Percentiles rank a stretch among this genome's conserved stretches.
Evolutionary conservation across 2,888 invertebrate species (phyloP).

Genomic region (Spisula solida): DNA sequence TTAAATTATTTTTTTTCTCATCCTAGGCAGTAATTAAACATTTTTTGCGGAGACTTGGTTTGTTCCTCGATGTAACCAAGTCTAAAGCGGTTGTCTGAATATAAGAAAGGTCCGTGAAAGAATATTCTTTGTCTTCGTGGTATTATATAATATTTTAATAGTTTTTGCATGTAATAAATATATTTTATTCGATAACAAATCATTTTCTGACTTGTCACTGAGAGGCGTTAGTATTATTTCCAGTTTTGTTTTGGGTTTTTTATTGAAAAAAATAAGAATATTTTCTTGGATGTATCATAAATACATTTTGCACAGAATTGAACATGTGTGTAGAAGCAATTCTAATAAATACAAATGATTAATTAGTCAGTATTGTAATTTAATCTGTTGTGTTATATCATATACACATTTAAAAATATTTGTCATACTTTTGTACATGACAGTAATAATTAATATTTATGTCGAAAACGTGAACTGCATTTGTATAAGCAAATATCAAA

Average conservation of each 20-base stretch:
- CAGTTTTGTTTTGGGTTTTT: no score
- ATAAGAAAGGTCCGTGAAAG: no score
- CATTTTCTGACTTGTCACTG: no score
- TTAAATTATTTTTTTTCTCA: constrained; percentile 45
- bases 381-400: background rate
- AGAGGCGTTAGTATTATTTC: no score
- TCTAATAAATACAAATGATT: background rate
- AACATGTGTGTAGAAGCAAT: no score
- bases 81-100: background rate
- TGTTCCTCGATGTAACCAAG: background rate
- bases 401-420: background rate
- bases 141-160: background rate
- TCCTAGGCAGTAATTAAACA: constrained; percentile 20
- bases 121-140: background rate
- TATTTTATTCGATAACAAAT: background rate
- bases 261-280: no score
- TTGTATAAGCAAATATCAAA: no score
- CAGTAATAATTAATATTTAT: no score
- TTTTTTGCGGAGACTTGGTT: background rate
- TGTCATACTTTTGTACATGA: no score
- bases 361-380: background rate
- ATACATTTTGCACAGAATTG: no score
- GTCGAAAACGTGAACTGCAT: no score
- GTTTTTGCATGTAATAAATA: background rate
- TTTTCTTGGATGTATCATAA: no score